These are phyloP conservation scores for Hydropsyche tenuis DNA, from an alignment of 1,140 invertebrate genomes.

Conservation along the genomic window DNA sequence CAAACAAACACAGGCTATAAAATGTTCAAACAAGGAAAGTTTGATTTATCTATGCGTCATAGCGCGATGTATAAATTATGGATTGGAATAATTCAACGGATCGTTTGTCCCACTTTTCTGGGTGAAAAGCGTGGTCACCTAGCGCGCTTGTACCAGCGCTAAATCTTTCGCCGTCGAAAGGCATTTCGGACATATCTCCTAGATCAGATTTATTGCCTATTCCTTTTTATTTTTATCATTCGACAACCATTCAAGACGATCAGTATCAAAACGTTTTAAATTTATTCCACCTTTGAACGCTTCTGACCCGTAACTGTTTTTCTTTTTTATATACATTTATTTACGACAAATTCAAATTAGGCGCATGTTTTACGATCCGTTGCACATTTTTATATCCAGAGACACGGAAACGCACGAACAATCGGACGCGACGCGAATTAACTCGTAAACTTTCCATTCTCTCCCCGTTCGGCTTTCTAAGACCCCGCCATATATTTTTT, in stretches of 20 bases:
- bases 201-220: constrained; percentile 21
- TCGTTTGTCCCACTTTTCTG: background rate
- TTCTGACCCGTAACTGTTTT: background rate
- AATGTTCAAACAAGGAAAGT: background rate
- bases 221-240: constrained; percentile 19
- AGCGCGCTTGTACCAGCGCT: background rate
- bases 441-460: background rate
- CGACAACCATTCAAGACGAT: constrained; percentile 20
- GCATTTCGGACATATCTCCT: constrained; percentile 18
- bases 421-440: background rate
- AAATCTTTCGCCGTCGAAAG: constrained; percentile 24
- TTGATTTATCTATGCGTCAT: background rate
- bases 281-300: background rate
- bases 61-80: constrained; percentile 14
- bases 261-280: constrained; percentile 13
- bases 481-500: background rate
- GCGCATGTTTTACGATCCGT: no score
- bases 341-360: no score
- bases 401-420: no score
- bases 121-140: constrained; percentile 4
- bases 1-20: no score
- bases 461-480: background rate
- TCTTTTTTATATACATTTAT: no score
- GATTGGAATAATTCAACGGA: constrained; percentile 9
- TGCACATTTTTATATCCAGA: no score